Conservation (phyloP, 2,113 vertebrate species). For the Pholis gunnellus region DNA sequence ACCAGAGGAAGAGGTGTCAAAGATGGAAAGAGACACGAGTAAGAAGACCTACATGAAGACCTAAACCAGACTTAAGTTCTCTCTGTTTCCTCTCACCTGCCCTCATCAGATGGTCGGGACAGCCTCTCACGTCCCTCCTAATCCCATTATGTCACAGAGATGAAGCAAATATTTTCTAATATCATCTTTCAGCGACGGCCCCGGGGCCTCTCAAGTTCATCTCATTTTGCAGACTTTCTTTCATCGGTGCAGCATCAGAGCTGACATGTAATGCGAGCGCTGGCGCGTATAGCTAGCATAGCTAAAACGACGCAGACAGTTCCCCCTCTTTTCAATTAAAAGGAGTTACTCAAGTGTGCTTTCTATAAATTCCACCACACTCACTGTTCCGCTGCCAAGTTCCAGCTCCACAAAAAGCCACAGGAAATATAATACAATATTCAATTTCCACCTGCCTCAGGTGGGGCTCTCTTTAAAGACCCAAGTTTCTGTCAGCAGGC, state of each 20-base stretch:
- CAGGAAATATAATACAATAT: slow-evolving; percentile 81
- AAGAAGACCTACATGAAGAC: slow-evolving; percentile 25
- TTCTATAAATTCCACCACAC: slow-evolving; percentile 66
- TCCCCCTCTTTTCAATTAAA: slow-evolving; percentile 68
- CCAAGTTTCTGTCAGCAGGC: slow-evolving; percentile 80
- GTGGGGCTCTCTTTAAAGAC: slow-evolving; percentile 61
- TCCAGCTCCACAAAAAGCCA: slow-evolving; percentile 66
- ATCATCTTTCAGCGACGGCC: slow-evolving; percentile 37
- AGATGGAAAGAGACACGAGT: slow-evolving; percentile 45
- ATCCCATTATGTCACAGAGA: slow-evolving; percentile 60
- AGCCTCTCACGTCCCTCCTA: slow-evolving; percentile 35
- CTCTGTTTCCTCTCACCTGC: slow-evolving; percentile 53
- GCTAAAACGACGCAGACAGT: slow-evolving; percentile 56
- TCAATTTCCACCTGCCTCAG: slow-evolving; percentile 83
- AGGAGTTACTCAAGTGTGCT: slow-evolving; percentile 47
- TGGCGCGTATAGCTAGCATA: slow-evolving; percentile 23
- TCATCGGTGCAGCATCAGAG: slow-evolving; percentile 20
- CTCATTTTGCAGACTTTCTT: slow-evolving; percentile 35
- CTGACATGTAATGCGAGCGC: slow-evolving; percentile 44
- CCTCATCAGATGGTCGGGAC: slow-evolving; percentile 2
- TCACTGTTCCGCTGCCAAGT: slow-evolving; percentile 70
- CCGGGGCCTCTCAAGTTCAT: background rate
- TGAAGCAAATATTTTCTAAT: slow-evolving; percentile 51
- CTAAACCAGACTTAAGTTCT: slow-evolving; percentile 36
- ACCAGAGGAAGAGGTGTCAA: slow-evolving; percentile 50